These are phyloP conservation scores for Abrostola tripartita DNA, from an alignment of 2,888 invertebrate genomes.

Conservation along the genomic window DNA sequence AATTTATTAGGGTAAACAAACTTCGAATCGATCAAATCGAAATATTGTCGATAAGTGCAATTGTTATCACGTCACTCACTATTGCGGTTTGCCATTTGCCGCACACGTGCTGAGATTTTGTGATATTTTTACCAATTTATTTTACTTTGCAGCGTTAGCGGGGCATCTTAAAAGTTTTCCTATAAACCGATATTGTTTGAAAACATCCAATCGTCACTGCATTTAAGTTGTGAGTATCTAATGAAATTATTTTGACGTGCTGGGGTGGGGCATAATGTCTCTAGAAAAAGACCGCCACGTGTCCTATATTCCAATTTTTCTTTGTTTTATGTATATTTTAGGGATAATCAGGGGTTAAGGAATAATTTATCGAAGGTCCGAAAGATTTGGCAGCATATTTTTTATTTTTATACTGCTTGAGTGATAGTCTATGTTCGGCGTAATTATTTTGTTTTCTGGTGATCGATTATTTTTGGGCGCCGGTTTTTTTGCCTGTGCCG, in stretches of 20 bases:
- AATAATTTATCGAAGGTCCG: conserved; percentile 20
- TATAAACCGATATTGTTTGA: conserved; percentile 69
- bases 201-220: conserved; percentile 69
- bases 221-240: conserved; percentile 75
- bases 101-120: conserved; percentile 87
- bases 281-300: conserved; percentile 84
- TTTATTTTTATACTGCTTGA: conserved; percentile 15
- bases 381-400: conserved; percentile 22
- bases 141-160: conserved; percentile 76
- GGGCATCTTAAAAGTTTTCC: conserved; percentile 66
- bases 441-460: conserved; percentile 68
- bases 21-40: conserved; percentile 23
- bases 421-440: conserved; percentile 24
- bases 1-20: conserved; percentile 3
- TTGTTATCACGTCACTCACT: conserved; percentile 57
- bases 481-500: conserved; percentile 54
- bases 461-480: conserved; percentile 72
- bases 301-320: conserved; percentile 79
- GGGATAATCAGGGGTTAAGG: conserved; percentile 30
- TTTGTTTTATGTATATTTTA: conserved; percentile 56
- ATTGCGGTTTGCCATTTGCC: conserved; percentile 85
- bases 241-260: conserved; percentile 77
- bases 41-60: conserved; percentile 22
- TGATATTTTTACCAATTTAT: conserved; percentile 84
- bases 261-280: conserved; percentile 86